Evolutionary conservation across 2,797 vertebrate genomes (phyloP).

Genomic region (Crocidura indochinensis): DNA sequence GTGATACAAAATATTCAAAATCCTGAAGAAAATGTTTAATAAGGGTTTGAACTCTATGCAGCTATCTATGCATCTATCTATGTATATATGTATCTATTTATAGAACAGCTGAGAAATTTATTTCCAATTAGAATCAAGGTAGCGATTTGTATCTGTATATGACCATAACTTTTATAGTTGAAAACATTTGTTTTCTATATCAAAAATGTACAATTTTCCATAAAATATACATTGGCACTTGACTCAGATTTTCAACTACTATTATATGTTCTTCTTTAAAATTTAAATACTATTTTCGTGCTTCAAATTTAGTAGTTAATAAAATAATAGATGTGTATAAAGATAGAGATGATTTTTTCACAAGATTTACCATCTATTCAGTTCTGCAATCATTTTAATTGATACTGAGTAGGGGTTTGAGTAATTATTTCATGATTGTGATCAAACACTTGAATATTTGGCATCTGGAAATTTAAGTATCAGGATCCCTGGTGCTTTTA

Average conservation of each 20-base stretch:
- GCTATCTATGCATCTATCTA: background rate
- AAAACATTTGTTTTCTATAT: background rate
- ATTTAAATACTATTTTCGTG: background rate
- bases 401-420: background rate
- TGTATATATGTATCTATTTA: background rate
- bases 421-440: background rate
- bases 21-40: background rate
- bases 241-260: too few relatives aligned
- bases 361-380: background rate
- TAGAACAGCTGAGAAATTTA: background rate
- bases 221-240: background rate
- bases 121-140: conserved; percentile 28
- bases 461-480: background rate
- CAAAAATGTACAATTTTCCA: background rate
- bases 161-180: background rate
- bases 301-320: background rate
- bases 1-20: background rate
- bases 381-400: background rate
- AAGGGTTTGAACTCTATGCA: background rate
- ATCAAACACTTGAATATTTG: background rate
- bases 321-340: background rate
- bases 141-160: background rate
- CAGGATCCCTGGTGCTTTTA: background rate
- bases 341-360: background rate
- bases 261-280: background rate